phyloP scores from a whole-genome alignment of 2,797 vertebrate species.

The Parauchenoglanis punctatus region DNA sequence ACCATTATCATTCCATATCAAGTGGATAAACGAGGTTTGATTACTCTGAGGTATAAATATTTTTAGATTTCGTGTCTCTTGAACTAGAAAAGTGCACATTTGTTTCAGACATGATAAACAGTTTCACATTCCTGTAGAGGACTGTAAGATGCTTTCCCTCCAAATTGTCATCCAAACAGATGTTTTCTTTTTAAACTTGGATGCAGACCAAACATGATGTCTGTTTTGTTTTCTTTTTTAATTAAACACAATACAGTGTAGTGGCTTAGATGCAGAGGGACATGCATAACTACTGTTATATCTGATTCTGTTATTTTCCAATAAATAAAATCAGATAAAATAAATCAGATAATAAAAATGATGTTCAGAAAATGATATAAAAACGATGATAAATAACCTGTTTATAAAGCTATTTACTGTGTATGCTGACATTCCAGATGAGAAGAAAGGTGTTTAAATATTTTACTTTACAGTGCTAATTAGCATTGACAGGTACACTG shows the following conservation, averaged over 20 bases:
- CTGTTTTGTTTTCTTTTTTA: conserved; percentile 1
- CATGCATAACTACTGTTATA: background rate
- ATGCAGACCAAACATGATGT: conserved; percentile 27
- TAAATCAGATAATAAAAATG: background rate
- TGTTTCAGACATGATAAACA: conserved; percentile 59
- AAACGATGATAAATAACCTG: too few species aligned
- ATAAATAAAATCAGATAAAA: background rate
- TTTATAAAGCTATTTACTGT: background rate
- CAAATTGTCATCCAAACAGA: conserved; percentile 48
- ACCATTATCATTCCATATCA: conserved; percentile 1
- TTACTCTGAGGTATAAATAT: conserved; percentile 24
- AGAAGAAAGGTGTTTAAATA: background rate
- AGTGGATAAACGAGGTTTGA: conserved; percentile 2
- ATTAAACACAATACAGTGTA: background rate
- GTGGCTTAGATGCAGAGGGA: background rate
- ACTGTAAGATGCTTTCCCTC: conserved; percentile 33
- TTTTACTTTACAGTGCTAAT: background rate
- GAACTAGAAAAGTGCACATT: conserved; percentile 34
- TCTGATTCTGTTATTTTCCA: background rate
- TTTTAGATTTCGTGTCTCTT: conserved; percentile 11
- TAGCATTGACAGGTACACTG: background rate
- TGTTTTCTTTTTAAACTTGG: conserved; percentile 53
- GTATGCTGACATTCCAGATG: background rate
- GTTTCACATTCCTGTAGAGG: conserved; percentile 52
- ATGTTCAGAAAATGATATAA: background rate